These are phyloP conservation scores for Galerucella nymphaeae DNA, from an alignment of 2,888 invertebrate species.

Conservation along the genomic window DNA sequence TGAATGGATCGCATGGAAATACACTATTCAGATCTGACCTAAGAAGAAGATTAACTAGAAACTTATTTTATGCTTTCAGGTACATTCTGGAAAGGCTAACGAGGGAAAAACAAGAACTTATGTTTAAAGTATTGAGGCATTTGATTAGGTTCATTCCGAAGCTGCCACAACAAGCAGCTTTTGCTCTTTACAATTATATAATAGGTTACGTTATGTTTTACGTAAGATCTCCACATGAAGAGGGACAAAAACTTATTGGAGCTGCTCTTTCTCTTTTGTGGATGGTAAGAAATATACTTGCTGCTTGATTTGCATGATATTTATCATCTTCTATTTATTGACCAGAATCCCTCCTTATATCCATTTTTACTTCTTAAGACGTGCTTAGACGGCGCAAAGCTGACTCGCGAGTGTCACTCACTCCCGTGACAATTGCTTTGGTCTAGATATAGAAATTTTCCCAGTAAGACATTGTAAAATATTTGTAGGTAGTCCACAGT, in stretches of 20 bases:
- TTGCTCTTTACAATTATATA: slow-evolving; percentile 97
- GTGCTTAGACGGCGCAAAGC: too few relatives aligned
- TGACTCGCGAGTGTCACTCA: too few relatives aligned
- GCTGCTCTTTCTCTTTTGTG: slow-evolving; percentile 95
- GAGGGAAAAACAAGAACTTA: slow-evolving; percentile 90
- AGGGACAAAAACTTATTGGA: slow-evolving; percentile 93
- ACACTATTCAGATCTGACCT: not conserved
- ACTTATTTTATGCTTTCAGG: slow-evolving; percentile 20
- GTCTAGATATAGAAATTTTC: too few relatives aligned
- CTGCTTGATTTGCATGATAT: too few relatives aligned
- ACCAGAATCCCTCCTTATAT: too few relatives aligned
- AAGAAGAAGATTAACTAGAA: too few relatives aligned
- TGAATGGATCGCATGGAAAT: not conserved
- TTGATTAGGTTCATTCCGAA: slow-evolving; percentile 93
- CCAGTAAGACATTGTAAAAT: too few relatives aligned
- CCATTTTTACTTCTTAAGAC: too few relatives aligned
- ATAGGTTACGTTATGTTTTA: slow-evolving; percentile 99
- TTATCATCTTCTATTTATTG: too few relatives aligned
- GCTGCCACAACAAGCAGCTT: slow-evolving; percentile 96
- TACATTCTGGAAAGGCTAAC: slow-evolving; percentile 96
- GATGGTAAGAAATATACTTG: slow-evolving; percentile 79
- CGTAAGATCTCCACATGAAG: slow-evolving; percentile 94
- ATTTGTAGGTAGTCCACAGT: slow-evolving; percentile 89
- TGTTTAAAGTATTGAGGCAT: slow-evolving; percentile 93
- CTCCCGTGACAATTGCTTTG: too few relatives aligned